Conservation (phyloP, 2,797 vertebrate species). For the Hypotaenidia okinawae region DNA sequence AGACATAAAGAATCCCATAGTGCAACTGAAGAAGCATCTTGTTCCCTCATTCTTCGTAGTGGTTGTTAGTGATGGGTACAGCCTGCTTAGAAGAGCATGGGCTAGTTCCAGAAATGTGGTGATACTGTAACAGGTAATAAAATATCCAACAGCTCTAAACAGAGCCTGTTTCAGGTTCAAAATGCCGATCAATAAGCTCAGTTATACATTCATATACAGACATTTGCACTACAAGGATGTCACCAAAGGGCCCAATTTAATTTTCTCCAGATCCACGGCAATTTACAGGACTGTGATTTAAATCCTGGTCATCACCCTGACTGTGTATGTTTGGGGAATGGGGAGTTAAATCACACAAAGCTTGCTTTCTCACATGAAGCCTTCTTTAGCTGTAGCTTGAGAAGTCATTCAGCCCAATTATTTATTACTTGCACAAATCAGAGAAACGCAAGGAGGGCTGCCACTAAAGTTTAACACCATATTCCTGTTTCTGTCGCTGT, state of each 20-base stretch:
- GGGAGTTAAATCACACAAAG: background rate
- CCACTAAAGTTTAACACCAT: background rate
- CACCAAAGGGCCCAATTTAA: background rate
- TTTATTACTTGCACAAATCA: conserved; percentile 5
- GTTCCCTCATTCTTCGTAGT: background rate
- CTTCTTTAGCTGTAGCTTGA: background rate
- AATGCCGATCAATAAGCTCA: background rate
- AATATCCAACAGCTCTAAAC: background rate
- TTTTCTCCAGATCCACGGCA: background rate
- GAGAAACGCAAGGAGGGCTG: background rate
- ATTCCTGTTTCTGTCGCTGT: background rate
- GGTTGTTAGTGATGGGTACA: background rate
- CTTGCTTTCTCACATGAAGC: background rate
- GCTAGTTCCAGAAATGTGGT: background rate
- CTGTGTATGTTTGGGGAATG: background rate
- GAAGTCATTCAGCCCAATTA: background rate
- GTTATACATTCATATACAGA: background rate
- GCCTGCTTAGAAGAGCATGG: background rate
- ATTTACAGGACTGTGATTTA: conserved; percentile 12
- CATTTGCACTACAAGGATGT: background rate
- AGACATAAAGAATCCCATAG: background rate
- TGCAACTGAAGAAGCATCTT: background rate
- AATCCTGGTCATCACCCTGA: background rate
- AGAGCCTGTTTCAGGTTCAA: background rate
- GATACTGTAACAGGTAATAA: background rate